These are phyloP conservation scores for Ornithoptera alexandrae DNA, from an alignment of 2,888 invertebrate species.

Conservation along the genomic window DNA sequence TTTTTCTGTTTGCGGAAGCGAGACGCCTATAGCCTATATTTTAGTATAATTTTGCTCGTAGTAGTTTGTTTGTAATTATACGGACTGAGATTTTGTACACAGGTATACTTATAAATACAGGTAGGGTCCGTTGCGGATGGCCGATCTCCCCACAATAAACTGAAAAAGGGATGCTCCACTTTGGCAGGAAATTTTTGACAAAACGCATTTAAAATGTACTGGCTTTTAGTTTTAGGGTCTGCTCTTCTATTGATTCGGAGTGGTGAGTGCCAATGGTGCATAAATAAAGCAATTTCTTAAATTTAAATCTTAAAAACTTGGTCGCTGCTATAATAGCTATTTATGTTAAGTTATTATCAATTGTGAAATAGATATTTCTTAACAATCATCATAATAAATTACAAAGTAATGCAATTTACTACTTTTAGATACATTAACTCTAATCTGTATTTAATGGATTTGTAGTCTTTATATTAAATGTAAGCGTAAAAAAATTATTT, in stretches of 20 bases:
- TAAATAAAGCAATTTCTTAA: constrained; percentile 59
- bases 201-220: constrained; percentile 49
- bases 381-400: not conserved
- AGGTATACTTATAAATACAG: constrained; percentile 56
- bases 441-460: constrained; percentile 46
- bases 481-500: constrained; percentile 53
- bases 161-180: constrained; percentile 60
- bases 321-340: too few species aligned
- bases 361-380: not conserved
- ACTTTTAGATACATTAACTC: not conserved
- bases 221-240: constrained; percentile 55
- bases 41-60: constrained; percentile 54
- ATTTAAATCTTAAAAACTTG: not conserved
- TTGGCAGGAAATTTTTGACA: constrained; percentile 55
- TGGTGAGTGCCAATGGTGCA: constrained; percentile 67
- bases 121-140: constrained; percentile 70
- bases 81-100: constrained; percentile 69
- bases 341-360: too few species aligned
- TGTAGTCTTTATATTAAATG: constrained; percentile 40
- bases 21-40: constrained; percentile 56
- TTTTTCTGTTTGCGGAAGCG: constrained; percentile 55
- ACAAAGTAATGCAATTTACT: not conserved
- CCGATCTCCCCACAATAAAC: constrained; percentile 65
- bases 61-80: constrained; percentile 62
- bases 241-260: constrained; percentile 52